phyloP scores from a whole-genome alignment of 1,140 invertebrate species.

The Brachionus paranguensis region DNA sequence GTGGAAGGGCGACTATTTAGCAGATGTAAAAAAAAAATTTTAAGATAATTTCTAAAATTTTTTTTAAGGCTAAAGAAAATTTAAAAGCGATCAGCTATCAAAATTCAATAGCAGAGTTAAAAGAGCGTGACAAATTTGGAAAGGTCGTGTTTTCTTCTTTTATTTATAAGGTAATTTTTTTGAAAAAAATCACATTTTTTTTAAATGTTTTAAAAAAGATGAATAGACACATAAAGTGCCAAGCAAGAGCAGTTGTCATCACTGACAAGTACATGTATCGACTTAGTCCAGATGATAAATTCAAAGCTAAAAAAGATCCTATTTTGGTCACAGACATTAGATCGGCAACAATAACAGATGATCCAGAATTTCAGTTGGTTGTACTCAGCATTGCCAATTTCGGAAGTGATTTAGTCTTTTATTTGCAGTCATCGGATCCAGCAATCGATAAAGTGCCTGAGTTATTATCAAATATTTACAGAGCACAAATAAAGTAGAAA shows the following conservation, averaged over 20 bases:
- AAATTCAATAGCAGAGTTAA: neutral
- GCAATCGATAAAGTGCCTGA: conserved; percentile 31
- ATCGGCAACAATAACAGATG: conserved; percentile 14
- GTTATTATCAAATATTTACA: conserved; percentile 15
- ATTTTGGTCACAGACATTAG: conserved; percentile 5
- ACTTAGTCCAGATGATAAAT: conserved; percentile 35
- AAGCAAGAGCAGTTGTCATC: conserved; percentile 20
- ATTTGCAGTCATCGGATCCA: neutral
- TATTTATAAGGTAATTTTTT: neutral
- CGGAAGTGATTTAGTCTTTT: conserved; percentile 13
- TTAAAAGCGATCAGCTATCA: neutral
- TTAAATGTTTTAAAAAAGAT: conserved; percentile 1
- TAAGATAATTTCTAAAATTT: neutral
- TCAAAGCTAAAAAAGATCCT: conserved; percentile 1
- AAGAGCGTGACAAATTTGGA: conserved; percentile 6
- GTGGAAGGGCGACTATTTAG: conserved; percentile 88
- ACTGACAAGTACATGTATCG: conserved; percentile 38
- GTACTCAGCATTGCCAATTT: neutral
- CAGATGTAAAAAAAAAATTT: conserved; percentile 56
- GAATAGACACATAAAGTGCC: conserved; percentile 9
- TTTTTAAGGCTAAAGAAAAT: conserved; percentile 23
- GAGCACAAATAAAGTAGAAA: neutral
- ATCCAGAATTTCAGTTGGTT: conserved; percentile 22
- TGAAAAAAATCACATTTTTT: neutral
- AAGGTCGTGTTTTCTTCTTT: conserved; percentile 31